Base-by-base conservation (phyloP, 1,140 invertebrate genomes). In the Lucilia sericata region DNA sequence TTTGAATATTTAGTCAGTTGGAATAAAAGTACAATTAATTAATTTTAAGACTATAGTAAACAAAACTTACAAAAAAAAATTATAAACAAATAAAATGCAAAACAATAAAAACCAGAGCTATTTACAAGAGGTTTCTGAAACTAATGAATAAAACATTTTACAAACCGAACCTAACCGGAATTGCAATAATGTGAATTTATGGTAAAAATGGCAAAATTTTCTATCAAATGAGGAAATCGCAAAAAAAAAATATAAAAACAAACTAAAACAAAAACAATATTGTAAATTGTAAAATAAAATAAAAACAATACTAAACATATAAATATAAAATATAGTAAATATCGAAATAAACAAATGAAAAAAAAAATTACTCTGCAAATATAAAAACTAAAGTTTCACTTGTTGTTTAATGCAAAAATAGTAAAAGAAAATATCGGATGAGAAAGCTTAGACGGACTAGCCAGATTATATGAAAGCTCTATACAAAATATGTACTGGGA, bases 201-300 rank as follows among this genome's bases (percentile, higher is more conserved):
- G 65, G 65, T 70, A 70, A 70, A 60, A 60, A 70, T 70, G 65
- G 65, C n/a, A 21, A 42, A 70, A 70, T 70, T 30, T 70, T 70
- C 65, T 70, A 70, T 70, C n/a, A 70, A 70, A 70, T 70, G 65
- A 70, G 65, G 65, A 70, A 70, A 70, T 70, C 65, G 19, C 65
- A 70, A 7, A 19, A 19, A 70, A 70, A 7, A 70, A n/a, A n/a
- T n/a, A n/a, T n/a, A n/a, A n/a, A 70, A 19, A 21, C 14, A 17
- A 60, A 60, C 17, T n/a, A 17, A 7, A 60, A 60, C 55, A 17
- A 60, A n/a, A 60, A n/a, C 55, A n/a, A 60, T 17, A 30, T 30
- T 30, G 25, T 30, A 30, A 1, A 30, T 30, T 30, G 1, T 30
- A 30, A 30, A 30, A 30, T 30, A 30, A 30, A 30, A 30, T 30